These are phyloP conservation scores for Tortricodes alternella DNA, from an alignment of 2,888 invertebrate species.

Conservation along the genomic window DNA sequence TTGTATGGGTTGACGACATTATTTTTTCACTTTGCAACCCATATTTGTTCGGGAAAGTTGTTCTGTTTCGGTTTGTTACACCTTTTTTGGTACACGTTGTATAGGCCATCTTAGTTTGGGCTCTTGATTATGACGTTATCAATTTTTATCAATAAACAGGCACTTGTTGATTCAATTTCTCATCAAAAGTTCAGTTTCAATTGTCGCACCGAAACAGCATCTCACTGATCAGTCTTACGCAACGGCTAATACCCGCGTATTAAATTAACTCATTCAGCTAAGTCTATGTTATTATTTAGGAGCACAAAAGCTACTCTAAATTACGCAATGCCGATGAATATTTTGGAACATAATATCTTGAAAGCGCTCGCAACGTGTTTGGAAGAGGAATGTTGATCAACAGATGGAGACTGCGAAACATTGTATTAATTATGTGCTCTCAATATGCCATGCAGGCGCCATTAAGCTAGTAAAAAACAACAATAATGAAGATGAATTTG, in stretches of 20 bases:
- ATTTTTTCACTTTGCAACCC: too few relatives aligned
- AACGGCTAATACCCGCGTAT: slow-evolving; percentile 6
- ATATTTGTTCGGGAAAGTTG: too few relatives aligned
- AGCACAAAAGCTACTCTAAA: slow-evolving; percentile 21
- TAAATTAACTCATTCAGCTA: slow-evolving; percentile 13
- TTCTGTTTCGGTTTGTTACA: too few relatives aligned
- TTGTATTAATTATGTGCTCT: slow-evolving; percentile 27
- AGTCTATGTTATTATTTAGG: slow-evolving; percentile 24
- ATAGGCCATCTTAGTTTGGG: too few relatives aligned
- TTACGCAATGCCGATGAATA: slow-evolving; percentile 22
- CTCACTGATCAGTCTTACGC: slow-evolving; percentile 12
- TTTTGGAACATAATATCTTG: slow-evolving; percentile 6
- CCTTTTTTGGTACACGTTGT: too few relatives aligned
- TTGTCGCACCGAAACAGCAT: slow-evolving; percentile 12
- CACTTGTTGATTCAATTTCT: not conserved
- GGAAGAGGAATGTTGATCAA: slow-evolving; percentile 10
- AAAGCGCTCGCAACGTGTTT: not conserved
- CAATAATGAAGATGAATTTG: slow-evolving; percentile 31
- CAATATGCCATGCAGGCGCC: slow-evolving; percentile 11
- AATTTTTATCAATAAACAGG: too few relatives aligned
- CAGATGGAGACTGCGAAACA: slow-evolving; percentile 21
- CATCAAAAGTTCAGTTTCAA: slow-evolving; percentile 3
- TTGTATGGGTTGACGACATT: too few relatives aligned
- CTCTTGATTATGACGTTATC: too few relatives aligned
- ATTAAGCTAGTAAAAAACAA: slow-evolving; percentile 26